Conservation (phyloP, 2,113 vertebrate genomes). For the Orthochromis malagaraziensis region DNA sequence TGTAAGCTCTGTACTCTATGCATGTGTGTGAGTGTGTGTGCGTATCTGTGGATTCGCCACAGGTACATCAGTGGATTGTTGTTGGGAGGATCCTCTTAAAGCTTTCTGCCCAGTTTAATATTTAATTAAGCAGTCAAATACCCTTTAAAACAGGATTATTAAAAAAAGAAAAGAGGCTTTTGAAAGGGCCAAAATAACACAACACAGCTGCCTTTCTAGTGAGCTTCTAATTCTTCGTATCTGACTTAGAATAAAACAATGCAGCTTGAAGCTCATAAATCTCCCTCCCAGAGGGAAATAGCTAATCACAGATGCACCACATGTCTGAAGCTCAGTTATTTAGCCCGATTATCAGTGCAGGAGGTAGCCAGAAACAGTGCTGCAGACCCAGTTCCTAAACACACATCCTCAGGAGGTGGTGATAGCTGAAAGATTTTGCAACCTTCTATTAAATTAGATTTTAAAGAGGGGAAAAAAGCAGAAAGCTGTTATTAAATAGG, state of each 20-base stretch:
- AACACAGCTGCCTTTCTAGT: neutral
- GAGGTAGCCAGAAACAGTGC: neutral
- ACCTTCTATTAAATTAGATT: slow-evolving; percentile 22
- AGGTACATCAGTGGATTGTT: neutral
- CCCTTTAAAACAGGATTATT: neutral
- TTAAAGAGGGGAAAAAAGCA: neutral
- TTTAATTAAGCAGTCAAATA: slow-evolving; percentile 6
- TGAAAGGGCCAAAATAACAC: neutral
- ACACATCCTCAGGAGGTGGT: neutral
- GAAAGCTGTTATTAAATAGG: slow-evolving; percentile 26
- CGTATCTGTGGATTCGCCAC: neutral
- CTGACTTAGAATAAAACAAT: slow-evolving; percentile 22
- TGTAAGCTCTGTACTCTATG: neutral
- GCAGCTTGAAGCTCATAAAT: slow-evolving; percentile 32
- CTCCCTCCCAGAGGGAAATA: slow-evolving; percentile 13
- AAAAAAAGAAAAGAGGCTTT: neutral
- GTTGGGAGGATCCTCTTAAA: neutral
- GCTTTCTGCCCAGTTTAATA: neutral
- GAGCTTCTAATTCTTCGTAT: neutral
- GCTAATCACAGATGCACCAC: slow-evolving; percentile 34
- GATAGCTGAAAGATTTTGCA: neutral
- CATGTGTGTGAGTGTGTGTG: neutral
- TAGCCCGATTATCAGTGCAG: slow-evolving; percentile 32
- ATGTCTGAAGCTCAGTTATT: slow-evolving; percentile 27
- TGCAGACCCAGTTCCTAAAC: slow-evolving; percentile 9